These are phyloP conservation scores for Delia radicum DNA, from an alignment of 1,140 invertebrate species.

Conservation along the genomic window DNA sequence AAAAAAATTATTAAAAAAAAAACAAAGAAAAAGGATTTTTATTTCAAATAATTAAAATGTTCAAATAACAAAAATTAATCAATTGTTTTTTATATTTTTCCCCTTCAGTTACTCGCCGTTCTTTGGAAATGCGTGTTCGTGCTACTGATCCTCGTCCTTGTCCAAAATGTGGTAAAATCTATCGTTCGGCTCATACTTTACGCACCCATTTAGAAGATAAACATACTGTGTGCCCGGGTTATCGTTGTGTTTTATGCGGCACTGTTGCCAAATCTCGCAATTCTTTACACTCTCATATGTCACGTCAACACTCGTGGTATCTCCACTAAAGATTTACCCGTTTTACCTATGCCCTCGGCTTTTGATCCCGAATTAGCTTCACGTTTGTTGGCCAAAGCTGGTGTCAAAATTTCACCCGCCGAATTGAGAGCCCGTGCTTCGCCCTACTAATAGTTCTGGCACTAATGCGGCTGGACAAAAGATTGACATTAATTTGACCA, in stretches of 20 bases:
- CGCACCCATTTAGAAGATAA: slow-evolving; percentile 89
- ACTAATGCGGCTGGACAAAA: slow-evolving; percentile 62
- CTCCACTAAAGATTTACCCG: slow-evolving; percentile 87
- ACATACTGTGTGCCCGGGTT: slow-evolving; percentile 88
- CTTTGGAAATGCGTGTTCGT: slow-evolving; percentile 80
- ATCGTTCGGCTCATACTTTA: slow-evolving; percentile 84
- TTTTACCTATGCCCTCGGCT: slow-evolving; percentile 85
- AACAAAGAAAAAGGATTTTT: slow-evolving; percentile 35
- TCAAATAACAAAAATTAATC: neutral
- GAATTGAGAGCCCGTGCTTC: slow-evolving; percentile 79
- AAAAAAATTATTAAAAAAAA: slow-evolving; percentile 27
- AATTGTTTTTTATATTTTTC: slow-evolving; percentile 24
- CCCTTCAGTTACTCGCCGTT: slow-evolving; percentile 67
- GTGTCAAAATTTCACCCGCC: slow-evolving; percentile 81
- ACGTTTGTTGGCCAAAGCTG: slow-evolving; percentile 79
- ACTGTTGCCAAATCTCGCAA: slow-evolving; percentile 90
- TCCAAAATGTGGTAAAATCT: slow-evolving; percentile 91
- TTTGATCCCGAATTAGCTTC: slow-evolving; percentile 86
- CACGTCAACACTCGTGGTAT: slow-evolving; percentile 86
- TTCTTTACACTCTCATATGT: slow-evolving; percentile 90
- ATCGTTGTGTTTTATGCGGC: slow-evolving; percentile 85
- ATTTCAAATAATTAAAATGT: slow-evolving; percentile 34
- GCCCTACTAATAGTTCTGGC: slow-evolving; percentile 74
- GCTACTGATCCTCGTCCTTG: slow-evolving; percentile 88
- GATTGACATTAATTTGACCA: slow-evolving; percentile 63